phyloP scores from a whole-genome alignment of 2,113 vertebrate genomes.

The Takifugu flavidus region DNA sequence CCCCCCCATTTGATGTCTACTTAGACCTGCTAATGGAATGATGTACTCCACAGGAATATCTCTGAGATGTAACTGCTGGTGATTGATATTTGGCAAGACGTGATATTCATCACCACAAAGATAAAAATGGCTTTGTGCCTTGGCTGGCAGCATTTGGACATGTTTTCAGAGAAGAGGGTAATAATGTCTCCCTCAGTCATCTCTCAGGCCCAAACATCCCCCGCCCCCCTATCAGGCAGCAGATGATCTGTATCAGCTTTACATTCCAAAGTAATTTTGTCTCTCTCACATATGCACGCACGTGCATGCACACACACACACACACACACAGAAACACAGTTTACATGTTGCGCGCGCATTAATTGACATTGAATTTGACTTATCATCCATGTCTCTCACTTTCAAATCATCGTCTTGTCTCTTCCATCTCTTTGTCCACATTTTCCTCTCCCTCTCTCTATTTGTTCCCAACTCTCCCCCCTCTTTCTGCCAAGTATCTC shows the following conservation, averaged over 20 bases:
- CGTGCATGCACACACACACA: constrained; percentile 2
- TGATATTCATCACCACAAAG: no score
- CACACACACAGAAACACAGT: neutral
- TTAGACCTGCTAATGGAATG: no score
- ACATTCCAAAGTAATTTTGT: neutral
- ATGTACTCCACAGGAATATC: no score
- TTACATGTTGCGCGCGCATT: constrained; percentile 7
- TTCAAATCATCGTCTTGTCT: constrained; percentile 8
- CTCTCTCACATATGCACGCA: neutral
- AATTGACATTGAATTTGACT: constrained; percentile 53
- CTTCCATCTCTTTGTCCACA: neutral
- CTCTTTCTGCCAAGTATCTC: no score
- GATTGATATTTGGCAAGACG: no score
- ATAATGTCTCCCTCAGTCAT: no score
- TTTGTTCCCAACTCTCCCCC: neutral
- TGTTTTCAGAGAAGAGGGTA: no score
- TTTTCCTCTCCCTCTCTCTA: neutral
- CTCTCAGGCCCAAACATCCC: no score
- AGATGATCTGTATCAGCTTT: constrained; percentile 22
- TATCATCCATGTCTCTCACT: constrained; percentile 31
- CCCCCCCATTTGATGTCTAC: no score
- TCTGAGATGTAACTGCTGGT: no score
- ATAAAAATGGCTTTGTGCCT: no score
- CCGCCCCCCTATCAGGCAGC: constrained; percentile 4
- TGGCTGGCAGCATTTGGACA: no score